Conservation (phyloP, 2,113 vertebrate species). For the Hemichromis elongatus region DNA sequence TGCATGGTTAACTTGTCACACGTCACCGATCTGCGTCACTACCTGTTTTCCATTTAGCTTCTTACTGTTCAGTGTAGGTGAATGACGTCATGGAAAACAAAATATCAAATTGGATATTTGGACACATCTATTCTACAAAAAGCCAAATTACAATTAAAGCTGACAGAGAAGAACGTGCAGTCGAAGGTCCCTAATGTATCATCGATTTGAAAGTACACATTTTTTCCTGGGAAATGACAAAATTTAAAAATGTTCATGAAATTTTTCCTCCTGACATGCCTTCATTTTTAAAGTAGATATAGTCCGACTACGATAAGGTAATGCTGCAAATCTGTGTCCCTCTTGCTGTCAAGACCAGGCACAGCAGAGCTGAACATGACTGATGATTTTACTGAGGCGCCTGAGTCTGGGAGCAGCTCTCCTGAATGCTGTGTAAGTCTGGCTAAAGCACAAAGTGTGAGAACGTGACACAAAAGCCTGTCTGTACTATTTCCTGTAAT, state of each 20-base stretch:
- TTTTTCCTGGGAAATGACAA: conserved; percentile 22
- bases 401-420: conserved; percentile 29
- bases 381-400: conserved; percentile 21
- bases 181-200: background rate
- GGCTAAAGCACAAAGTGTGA: conserved; percentile 12
- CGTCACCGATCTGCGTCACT: background rate
- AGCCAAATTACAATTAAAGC: background rate
- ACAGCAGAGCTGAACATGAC: conserved; percentile 15
- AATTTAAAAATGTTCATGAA: conserved; percentile 19
- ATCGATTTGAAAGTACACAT: background rate
- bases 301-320: conserved; percentile 27
- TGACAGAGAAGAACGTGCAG: background rate
- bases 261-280: conserved; percentile 26
- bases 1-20: background rate
- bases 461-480: conserved; percentile 25
- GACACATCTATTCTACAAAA: background rate
- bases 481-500: conserved; percentile 51
- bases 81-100: background rate
- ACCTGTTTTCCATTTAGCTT: background rate
- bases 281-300: conserved; percentile 33
- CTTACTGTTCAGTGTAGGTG: background rate
- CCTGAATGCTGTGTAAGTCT: conserved; percentile 1
- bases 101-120: background rate
- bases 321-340: conserved; percentile 10
- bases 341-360: conserved; percentile 3